phyloP scores from a whole-genome alignment of 2,113 vertebrate genomes.

The Cyrtonyx montezumae region DNA sequence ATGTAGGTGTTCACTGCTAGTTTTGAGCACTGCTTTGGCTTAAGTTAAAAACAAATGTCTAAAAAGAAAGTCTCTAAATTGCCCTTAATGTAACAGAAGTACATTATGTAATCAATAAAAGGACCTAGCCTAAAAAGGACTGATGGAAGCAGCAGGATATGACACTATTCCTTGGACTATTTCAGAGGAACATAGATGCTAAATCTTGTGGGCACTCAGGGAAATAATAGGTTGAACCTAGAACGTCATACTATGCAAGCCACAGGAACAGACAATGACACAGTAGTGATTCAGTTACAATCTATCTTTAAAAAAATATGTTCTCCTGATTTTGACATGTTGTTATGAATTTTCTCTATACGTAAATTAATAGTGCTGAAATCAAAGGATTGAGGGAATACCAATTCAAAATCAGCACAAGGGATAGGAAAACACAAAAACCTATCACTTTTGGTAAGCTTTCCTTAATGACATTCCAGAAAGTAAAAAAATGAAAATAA shows the following conservation, averaged over 20 bases:
- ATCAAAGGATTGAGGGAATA: not conserved
- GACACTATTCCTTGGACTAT: not conserved
- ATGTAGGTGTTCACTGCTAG: not conserved
- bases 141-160: slow-evolving; percentile 41
- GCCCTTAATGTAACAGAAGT: too few relatives aligned
- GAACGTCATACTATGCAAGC: not conserved
- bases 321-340: not conserved
- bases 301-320: not conserved
- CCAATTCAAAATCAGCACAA: not conserved
- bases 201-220: not conserved
- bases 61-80: slow-evolving; percentile 33
- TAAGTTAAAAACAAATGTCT: slow-evolving; percentile 20
- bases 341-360: not conserved
- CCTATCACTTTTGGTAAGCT: not conserved
- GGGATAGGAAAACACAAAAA: not conserved
- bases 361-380: not conserved
- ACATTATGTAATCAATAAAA: not conserved
- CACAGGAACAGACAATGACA: not conserved
- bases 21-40: slow-evolving; percentile 26
- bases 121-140: not conserved
- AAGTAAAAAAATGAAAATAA: not conserved
- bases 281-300: not conserved
- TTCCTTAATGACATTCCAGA: not conserved
- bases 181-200: not conserved
- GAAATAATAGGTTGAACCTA: slow-evolving; percentile 28